Evolutionary conservation across 2,113 vertebrate genomes (phyloP), one percentile per base, ranked within the genome.

Genomic region (Platysternon megacephalum): DNA sequence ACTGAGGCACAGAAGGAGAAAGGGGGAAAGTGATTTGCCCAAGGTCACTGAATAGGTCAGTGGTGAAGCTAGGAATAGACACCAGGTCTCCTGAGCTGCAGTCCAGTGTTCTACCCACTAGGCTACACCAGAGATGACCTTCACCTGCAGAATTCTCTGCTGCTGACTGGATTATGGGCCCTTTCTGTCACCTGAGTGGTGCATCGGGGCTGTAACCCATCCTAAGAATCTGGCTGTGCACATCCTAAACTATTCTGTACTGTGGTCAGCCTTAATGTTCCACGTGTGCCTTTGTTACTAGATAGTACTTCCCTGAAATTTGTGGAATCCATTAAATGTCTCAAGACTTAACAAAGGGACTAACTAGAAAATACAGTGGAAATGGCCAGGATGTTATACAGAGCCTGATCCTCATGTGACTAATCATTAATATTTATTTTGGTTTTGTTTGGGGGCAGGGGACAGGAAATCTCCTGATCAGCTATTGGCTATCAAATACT

Each of bases 281-380:
- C 39, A 26, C 11, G 6, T 44, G 6, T 76, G 39, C 12, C 72
- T 42, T 44, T 76, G 72, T 44, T 26, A 44, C 12, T 28, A 76
- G 22, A 76, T 26, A 76, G 39, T 76, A 12, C 12, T 24, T 42
- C 72, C n/a, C 72, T 24, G 8, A 68, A 28, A 76, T 76, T 13
- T 76, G 72, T 26, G 42, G 21, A 42, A 12, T 44, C 24, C 8
- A 19, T 19, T 76, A 42, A 42, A 26, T 76, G 19, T 76, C 22
- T 24, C 6, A 24, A 44, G 5, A 13, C 26, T 5, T 8, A 80
- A 29, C 48, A 83, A 6, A 86, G 35, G 2, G 17, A 19, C 0
- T 2, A 78, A 29, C 5, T n/a, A n/a, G 78, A 56, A 46, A 39
- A 0, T 39, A 52, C 8, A 1, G 5, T 2, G 9, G 61, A 6